Percentiles rank a stretch among this genome's conserved stretches.
Conservation (phyloP, 2,888 invertebrate species). For the Hemicrepidius hirtus region DNA sequence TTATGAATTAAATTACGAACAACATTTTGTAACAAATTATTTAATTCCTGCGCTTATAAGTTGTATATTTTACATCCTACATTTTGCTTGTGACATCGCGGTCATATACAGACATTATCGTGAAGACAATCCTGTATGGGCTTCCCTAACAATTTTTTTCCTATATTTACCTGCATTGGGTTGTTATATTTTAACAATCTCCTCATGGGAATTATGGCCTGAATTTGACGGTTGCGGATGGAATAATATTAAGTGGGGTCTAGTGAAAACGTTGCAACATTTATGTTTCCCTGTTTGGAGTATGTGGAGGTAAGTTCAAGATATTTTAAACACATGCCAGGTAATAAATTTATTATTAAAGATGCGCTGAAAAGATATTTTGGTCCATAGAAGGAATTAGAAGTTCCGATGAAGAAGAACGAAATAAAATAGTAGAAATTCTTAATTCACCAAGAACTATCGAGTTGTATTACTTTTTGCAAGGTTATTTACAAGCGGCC, state of each 20-base stretch:
- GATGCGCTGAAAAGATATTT: constrained; percentile 83
- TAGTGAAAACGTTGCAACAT: constrained; percentile 73
- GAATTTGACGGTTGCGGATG: constrained; percentile 71
- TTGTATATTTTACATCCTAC: constrained; percentile 78
- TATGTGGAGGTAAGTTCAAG: constrained; percentile 75
- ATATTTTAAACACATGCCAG: neutral
- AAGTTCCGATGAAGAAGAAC: constrained; percentile 76
- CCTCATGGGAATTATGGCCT: constrained; percentile 77
- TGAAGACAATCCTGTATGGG: constrained; percentile 75
- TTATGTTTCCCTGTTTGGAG: constrained; percentile 78
- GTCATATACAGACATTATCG: constrained; percentile 79
- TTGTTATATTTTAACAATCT: constrained; percentile 76
- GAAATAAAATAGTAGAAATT: constrained; percentile 76
- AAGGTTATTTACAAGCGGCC: constrained; percentile 85
- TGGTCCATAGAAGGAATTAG: constrained; percentile 84
- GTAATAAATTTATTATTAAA: constrained; percentile 69
- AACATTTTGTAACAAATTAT: constrained; percentile 73
- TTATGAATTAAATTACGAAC: constrained; percentile 68
- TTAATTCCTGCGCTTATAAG: constrained; percentile 76
- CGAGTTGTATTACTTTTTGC: constrained; percentile 85
- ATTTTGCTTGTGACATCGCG: constrained; percentile 81
- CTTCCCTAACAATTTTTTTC: constrained; percentile 71
- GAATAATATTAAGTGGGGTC: constrained; percentile 72
- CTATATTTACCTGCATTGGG: constrained; percentile 76
- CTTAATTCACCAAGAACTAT: constrained; percentile 80